phyloP scores from a whole-genome alignment of 2,888 invertebrate genomes.

The Abscondita cerata region DNA sequence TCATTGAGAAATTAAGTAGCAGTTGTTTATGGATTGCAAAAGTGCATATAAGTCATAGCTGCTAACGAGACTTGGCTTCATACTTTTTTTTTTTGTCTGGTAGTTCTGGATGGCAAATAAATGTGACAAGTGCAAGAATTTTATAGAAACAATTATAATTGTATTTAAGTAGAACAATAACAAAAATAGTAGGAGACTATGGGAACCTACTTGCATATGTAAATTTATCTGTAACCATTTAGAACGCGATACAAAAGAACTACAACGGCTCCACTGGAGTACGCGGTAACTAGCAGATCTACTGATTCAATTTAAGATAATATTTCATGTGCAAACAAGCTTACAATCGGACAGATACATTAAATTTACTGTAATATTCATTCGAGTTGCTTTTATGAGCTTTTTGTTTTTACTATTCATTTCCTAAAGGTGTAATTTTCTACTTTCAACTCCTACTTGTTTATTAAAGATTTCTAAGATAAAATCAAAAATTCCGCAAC shows the following conservation, averaged over 20 bases:
- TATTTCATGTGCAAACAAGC: constrained; percentile 53
- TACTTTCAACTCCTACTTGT: background rate
- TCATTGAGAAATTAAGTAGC: constrained; percentile 54
- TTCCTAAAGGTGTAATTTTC: constrained; percentile 2
- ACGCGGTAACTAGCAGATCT: constrained; percentile 48
- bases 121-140: constrained; percentile 23
- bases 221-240: constrained; percentile 36
- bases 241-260: constrained; percentile 37
- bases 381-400: constrained; percentile 23
- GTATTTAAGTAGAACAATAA: background rate
- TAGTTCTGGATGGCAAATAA: constrained; percentile 23
- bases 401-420: constrained; percentile 14
- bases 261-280: constrained; percentile 39
- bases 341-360: constrained; percentile 50
- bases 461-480: constrained; percentile 9
- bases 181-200: constrained; percentile 22
- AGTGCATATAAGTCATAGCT: constrained; percentile 46
- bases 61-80: constrained; percentile 48
- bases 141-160: background rate
- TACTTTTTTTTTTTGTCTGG: constrained; percentile 30
- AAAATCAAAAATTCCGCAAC: constrained; percentile 6
- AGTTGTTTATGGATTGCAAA: constrained; percentile 52
- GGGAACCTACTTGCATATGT: constrained; percentile 27
- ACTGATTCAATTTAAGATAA: constrained; percentile 54
- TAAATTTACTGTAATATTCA: constrained; percentile 40